Evolutionary conservation across 1,140 invertebrate species (phyloP).

Genomic region (Cydia splendana): DNA sequence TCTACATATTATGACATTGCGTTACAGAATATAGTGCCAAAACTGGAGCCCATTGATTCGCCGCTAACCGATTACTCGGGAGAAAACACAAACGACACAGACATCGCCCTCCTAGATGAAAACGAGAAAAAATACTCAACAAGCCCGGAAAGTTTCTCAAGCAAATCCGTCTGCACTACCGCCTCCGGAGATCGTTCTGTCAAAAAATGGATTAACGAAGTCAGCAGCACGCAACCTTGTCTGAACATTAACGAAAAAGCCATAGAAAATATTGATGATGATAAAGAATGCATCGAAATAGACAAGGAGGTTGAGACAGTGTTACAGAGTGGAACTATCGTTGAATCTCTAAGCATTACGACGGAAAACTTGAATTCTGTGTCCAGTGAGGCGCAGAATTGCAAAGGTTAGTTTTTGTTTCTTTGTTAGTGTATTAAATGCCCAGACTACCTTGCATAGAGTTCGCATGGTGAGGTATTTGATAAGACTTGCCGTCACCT

Average conservation of each 20-base stretch:
- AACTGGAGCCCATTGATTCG: constrained; percentile 70
- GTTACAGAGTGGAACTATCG: constrained; percentile 71
- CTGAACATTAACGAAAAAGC: constrained; percentile 63
- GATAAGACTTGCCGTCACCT: neutral
- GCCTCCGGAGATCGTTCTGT: constrained; percentile 47
- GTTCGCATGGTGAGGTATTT: no score
- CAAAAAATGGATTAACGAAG: constrained; percentile 73
- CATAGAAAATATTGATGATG: constrained; percentile 50
- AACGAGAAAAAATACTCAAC: constrained; percentile 64
- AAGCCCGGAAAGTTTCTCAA: constrained; percentile 50
- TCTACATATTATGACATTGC: no score
- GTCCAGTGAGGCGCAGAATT: constrained; percentile 61
- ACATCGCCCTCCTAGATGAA: constrained; percentile 66
- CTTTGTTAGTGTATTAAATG: constrained; percentile 20
- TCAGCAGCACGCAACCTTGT: constrained; percentile 72
- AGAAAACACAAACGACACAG: constrained; percentile 72
- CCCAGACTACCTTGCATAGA: neutral
- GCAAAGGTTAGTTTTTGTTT: constrained; percentile 55
- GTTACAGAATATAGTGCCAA: constrained; percentile 67
- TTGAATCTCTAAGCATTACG: constrained; percentile 70
- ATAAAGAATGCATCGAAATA: constrained; percentile 71
- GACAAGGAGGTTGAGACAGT: constrained; percentile 75
- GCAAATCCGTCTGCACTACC: constrained; percentile 47
- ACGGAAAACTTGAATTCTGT: constrained; percentile 69
- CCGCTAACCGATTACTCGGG: constrained; percentile 70